These are phyloP conservation scores for Megaleporinus macrocephalus DNA, from an alignment of 2,113 vertebrate genomes.

Conservation along the genomic window DNA sequence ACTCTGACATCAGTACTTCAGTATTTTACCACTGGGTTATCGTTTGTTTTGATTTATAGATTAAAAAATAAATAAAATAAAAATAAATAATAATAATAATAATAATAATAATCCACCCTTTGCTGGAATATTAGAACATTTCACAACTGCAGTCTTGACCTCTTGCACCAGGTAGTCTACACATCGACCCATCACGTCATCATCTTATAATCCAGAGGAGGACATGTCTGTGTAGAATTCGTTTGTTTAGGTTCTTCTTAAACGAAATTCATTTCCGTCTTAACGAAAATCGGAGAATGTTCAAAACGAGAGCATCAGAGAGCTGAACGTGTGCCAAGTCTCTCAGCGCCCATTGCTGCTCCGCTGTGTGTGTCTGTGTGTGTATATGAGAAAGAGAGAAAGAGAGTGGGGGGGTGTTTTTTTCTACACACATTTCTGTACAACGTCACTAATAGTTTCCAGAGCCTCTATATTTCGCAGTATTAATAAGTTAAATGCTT, in stretches of 20 bases:
- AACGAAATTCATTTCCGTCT: conserved; percentile 42
- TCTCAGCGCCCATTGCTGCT: neutral
- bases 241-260: conserved; percentile 14
- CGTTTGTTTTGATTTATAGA: too few relatives aligned
- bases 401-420: neutral
- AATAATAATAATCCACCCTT: neutral
- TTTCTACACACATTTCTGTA: too few relatives aligned
- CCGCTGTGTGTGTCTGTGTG: conserved; percentile 18
- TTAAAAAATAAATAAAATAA: too few relatives aligned
- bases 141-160: neutral
- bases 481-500: too few relatives aligned
- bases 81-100: too few relatives aligned
- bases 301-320: conserved; percentile 1
- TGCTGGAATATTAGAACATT: neutral
- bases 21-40: too few relatives aligned
- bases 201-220: neutral
- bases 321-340: conserved; percentile 37
- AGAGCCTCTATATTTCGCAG: too few relatives aligned
- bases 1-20: neutral
- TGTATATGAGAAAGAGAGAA: neutral
- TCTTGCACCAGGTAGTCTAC: conserved; percentile 8
- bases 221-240: conserved; percentile 17
- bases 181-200: neutral
- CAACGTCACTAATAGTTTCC: too few relatives aligned
- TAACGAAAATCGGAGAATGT: conserved; percentile 41